Evolutionary conservation across 2,113 vertebrate species (phyloP).

Genomic region (Alouatta palliata): DNA sequence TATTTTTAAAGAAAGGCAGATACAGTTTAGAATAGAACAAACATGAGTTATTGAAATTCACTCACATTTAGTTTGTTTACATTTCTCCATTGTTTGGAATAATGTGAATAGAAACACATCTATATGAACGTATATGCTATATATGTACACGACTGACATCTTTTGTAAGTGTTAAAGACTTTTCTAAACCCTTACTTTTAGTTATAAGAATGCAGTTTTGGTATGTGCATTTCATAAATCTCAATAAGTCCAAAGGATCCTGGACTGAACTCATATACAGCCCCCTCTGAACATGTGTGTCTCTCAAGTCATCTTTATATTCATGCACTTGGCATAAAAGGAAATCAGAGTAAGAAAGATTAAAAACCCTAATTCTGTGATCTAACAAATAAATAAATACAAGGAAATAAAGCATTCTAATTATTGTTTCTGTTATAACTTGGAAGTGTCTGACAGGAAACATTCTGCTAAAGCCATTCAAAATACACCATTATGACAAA

Average conservation of each 20-base stretch:
- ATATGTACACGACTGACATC: background rate
- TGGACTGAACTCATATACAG: background rate
- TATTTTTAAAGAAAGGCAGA: background rate
- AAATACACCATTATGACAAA: background rate
- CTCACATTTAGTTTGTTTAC: background rate
- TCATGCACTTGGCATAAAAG: background rate
- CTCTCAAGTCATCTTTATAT: conserved; percentile 1
- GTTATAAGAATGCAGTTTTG: conserved; percentile 26
- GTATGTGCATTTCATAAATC: conserved; percentile 22
- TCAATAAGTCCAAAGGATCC: conserved; percentile 4
- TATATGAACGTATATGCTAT: too few relatives aligned
- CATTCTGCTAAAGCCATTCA: conserved; percentile 61
- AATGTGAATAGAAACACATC: background rate
- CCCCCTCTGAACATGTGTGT: background rate
- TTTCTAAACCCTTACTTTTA: background rate
- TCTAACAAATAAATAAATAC: background rate
- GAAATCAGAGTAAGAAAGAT: background rate
- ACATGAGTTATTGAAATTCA: background rate
- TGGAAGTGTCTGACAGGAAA: conserved; percentile 50
- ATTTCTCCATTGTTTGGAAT: background rate
- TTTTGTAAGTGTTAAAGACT: conserved; percentile 14
- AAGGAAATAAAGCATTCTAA: background rate
- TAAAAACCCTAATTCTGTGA: conserved; percentile 52
- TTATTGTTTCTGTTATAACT: conserved; percentile 34
- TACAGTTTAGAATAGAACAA: background rate